Evolutionary conservation across 2,113 vertebrate species (phyloP), one percentile per base, ranked within the genome.

Genomic region (Stegastes partitus): DNA sequence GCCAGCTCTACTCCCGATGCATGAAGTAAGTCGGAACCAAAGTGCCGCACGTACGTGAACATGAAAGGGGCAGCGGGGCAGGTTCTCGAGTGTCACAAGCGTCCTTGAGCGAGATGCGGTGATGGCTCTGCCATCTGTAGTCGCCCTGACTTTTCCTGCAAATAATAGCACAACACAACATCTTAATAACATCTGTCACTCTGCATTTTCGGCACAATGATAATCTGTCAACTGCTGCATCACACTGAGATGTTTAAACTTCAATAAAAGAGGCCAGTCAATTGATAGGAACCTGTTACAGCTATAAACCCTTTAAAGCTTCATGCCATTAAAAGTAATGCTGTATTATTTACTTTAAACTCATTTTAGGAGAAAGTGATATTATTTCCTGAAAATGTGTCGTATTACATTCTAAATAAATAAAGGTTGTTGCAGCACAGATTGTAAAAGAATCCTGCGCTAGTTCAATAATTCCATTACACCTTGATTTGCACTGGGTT

Each of bases 1-100:
- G 98, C 94, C 96, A 98, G 82, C 97, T 97, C 81, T 94, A 98
- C 82, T 96, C 97, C 0, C 94, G 95, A 47, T 99, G 98, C 93
- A 97, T 98, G 95, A 99, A 97, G 98, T 99, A 86, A 97, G 98
- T 94, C 28, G 1, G 7, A 1, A 0, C 2, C 31, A 4, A 19
- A 50, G 62, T 47, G n/a, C 0, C 1, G 3, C 26, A 10, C 15
- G 26, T 19, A 11, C 9, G 12, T 25, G 22, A 49, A 75, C 47
- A 66, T 49, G 23, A 71, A 85, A 58, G 45, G 45, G 68, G 50
- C 23, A 81, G 7, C 11, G 4, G 55, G 58, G 39, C 21, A 34
- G 26, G 23, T 53, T 54, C 54, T 39, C 12, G 74, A 64, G 44
- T 56, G 56, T 67, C 44, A 37, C 55, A 66, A 74, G 64, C 55